Evolutionary conservation across 2,113 vertebrate genomes (phyloP).

Genomic region (Oceanites oceanicus): DNA sequence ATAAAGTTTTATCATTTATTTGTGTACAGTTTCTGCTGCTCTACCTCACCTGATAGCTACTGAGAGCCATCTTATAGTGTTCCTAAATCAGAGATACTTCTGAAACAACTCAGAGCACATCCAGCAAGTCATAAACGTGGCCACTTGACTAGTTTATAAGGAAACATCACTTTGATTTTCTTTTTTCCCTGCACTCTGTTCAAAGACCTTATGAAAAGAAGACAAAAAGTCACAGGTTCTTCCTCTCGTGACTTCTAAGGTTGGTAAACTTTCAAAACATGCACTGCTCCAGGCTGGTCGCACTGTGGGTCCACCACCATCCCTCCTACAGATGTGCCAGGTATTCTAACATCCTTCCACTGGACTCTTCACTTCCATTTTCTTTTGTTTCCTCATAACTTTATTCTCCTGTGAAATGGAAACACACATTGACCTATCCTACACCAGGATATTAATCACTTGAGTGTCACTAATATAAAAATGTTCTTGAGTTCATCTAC

Average conservation of each 20-base stretch:
- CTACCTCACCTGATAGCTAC: neutral
- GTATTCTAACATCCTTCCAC: neutral
- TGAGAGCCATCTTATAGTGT: neutral
- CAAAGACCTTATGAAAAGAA: neutral
- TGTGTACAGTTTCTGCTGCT: neutral
- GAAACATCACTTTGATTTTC: neutral
- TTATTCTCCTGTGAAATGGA: neutral
- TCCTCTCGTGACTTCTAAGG: fast-evolving
- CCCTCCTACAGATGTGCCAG: neutral
- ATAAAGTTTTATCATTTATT: neutral
- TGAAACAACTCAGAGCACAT: neutral
- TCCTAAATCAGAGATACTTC: neutral
- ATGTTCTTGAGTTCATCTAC: neutral
- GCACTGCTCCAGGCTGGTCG: neutral
- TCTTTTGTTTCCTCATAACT: neutral
- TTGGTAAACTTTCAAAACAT: neutral
- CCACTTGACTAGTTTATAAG: neutral
- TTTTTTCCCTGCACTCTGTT: neutral
- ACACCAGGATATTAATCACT: neutral
- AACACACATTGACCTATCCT: neutral
- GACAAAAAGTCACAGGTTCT: neutral
- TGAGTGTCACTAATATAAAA: neutral
- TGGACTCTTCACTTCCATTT: neutral
- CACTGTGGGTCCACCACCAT: neutral
- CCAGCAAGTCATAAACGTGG: neutral